These are phyloP conservation scores for Actinopyga echinites DNA, from an alignment of 53 echinoderm and acorn worm species.

Conservation along the genomic window DNA sequence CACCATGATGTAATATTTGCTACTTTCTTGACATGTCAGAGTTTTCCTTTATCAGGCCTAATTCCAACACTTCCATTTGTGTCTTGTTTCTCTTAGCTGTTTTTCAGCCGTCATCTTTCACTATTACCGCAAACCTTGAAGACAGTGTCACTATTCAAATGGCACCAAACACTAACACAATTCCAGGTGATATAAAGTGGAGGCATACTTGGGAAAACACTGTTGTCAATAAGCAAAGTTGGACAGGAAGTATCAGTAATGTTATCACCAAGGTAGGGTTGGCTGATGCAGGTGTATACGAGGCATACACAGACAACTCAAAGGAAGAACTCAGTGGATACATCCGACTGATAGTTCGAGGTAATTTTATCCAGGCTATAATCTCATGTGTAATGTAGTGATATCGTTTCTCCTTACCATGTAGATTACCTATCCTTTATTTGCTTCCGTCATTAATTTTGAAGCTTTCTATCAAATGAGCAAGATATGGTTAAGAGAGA, in stretches of 20 bases:
- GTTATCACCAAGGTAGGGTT: not conserved
- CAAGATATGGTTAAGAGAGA: too few species aligned
- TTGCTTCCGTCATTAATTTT: too few species aligned
- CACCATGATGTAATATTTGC: too few species aligned
- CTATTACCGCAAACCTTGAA: slow-evolving; percentile 9
- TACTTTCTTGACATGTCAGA: too few species aligned
- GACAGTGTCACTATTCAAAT: not conserved
- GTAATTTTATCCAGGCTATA: too few species aligned
- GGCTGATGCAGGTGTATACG: slow-evolving; percentile 8
- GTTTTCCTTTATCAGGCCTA: too few species aligned
- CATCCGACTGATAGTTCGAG: slow-evolving; percentile 14
- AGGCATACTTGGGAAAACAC: not conserved
- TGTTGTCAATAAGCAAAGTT: not conserved
- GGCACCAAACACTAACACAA: not conserved
- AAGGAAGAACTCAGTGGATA: not conserved
- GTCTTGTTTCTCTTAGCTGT: not conserved
- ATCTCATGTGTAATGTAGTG: too few species aligned
- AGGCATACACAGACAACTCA: not conserved
- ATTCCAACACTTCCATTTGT: too few species aligned
- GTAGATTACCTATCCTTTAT: too few species aligned
- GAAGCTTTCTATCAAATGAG: too few species aligned
- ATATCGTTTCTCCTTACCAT: too few species aligned
- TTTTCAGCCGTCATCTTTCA: not conserved
- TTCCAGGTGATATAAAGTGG: not conserved
- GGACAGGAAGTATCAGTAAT: not conserved